Conservation (phyloP, 2,888 invertebrate species). For the Hofmannophila pseudospretella region DNA sequence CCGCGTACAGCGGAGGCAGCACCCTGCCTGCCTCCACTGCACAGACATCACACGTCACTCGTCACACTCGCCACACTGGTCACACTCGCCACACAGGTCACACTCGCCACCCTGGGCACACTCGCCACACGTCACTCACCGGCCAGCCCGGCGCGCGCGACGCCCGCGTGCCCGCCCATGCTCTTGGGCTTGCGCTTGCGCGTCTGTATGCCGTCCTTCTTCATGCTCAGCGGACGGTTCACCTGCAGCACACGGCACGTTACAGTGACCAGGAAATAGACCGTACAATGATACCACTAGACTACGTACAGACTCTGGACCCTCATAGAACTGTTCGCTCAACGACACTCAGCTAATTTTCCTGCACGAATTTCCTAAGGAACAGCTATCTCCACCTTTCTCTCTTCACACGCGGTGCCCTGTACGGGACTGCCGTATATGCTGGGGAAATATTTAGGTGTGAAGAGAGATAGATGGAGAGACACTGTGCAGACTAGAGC, state of each 20-base stretch:
- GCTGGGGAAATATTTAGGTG: no score
- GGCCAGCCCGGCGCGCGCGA: conserved; percentile 27
- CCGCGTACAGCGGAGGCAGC: conserved; percentile 71
- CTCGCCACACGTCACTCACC: conserved; percentile 25
- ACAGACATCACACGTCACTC: conserved; percentile 19
- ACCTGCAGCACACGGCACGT: conserved; percentile 78
- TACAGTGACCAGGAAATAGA: no score
- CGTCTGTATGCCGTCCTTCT: conserved; percentile 99
- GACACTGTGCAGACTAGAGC: no score
- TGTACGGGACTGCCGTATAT: no score
- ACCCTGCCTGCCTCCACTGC: conserved; percentile 68
- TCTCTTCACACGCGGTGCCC: no score
- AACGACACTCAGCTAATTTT: no score
- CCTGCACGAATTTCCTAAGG: no score
- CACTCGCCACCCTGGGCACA: conserved; percentile 54
- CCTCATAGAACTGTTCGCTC: no score
- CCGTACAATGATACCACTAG: no score
- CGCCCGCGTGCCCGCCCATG: conserved; percentile 57
- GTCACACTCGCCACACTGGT: background rate
- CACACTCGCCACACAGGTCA: conserved; percentile 13
- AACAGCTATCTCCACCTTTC: no score
- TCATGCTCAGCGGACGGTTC: conserved; percentile 97
- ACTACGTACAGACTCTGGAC: no score
- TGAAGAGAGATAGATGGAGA: no score
- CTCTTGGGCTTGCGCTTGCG: conserved; percentile 94